Percentiles rank a stretch among this genome's conserved stretches.
phyloP scores from a whole-genome alignment of 2,888 invertebrate genomes.

The Andricus quercusramuli region DNA sequence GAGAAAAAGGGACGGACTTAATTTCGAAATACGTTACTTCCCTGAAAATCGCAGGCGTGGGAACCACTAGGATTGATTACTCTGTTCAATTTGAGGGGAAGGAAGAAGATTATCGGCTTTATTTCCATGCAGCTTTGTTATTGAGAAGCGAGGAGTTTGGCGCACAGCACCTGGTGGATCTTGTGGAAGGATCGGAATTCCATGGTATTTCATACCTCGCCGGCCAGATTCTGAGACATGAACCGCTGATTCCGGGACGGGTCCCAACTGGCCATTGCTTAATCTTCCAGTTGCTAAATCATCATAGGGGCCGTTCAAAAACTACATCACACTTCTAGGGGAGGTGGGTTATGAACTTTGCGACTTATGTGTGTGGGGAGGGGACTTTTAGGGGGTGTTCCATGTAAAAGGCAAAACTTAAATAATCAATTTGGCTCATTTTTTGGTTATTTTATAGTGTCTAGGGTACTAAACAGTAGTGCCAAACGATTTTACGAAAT shows the following conservation, averaged over 20 bases:
- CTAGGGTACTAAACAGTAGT: no score
- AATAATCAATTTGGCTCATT: no score
- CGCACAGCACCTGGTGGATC: slow-evolving; percentile 72
- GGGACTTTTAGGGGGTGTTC: no score
- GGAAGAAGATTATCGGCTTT: slow-evolving; percentile 59
- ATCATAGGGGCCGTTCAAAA: slow-evolving; percentile 53
- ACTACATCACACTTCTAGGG: no score
- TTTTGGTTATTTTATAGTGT: no score
- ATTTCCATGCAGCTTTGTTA: slow-evolving; percentile 68
- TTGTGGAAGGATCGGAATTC: slow-evolving; percentile 71
- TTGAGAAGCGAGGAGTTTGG: slow-evolving; percentile 70
- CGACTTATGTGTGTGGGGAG: no score
- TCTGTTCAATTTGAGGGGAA: slow-evolving; percentile 19
- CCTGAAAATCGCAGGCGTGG: not conserved
- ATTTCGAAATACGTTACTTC: not conserved
- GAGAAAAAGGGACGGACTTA: slow-evolving; percentile 5
- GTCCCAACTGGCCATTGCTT: slow-evolving; percentile 67
- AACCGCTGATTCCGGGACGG: slow-evolving; percentile 67
- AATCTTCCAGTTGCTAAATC: slow-evolving; percentile 65
- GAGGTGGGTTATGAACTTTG: no score
- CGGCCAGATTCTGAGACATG: slow-evolving; percentile 67
- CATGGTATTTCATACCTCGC: slow-evolving; percentile 71
- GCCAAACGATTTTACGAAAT: no score
- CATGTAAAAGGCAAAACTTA: no score
- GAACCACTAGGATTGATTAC: slow-evolving; percentile 10